Percentiles rank a stretch among this genome's conserved stretches.
phyloP scores from a whole-genome alignment of 2,888 invertebrate species.

The Gandaritis pyraliata region DNA sequence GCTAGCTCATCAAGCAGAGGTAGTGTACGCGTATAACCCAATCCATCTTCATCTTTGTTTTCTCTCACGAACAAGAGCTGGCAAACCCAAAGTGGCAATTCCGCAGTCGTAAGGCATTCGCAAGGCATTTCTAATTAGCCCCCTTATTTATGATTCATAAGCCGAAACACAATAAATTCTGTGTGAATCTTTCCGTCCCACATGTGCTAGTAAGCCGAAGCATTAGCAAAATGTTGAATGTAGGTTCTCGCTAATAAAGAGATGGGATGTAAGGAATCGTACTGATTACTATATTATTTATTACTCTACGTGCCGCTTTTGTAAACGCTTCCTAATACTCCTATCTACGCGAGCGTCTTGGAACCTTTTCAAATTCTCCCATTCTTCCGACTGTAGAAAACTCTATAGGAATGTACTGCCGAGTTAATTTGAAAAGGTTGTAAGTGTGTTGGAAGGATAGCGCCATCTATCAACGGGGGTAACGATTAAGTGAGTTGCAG shows the following conservation, averaged over 20 bases:
- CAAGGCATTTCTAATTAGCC: conserved; percentile 80
- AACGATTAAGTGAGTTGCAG: conserved; percentile 76
- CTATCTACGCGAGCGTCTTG: conserved; percentile 66
- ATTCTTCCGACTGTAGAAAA: conserved; percentile 9
- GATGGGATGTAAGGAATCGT: conserved; percentile 83
- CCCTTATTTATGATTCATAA: conserved; percentile 84
- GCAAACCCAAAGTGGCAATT: conserved; percentile 58
- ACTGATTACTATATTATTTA: conserved; percentile 84
- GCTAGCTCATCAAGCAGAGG: no score
- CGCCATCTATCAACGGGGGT: conserved; percentile 75
- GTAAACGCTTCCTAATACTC: conserved; percentile 83
- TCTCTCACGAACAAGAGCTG: not conserved
- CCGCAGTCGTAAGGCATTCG: conserved; percentile 57
- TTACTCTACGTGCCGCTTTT: conserved; percentile 82
- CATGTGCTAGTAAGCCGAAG: conserved; percentile 81
- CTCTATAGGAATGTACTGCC: conserved; percentile 10
- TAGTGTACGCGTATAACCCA: not conserved
- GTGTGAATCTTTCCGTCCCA: conserved; percentile 80
- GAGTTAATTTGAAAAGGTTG: conserved; percentile 60
- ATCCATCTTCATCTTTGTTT: not conserved
- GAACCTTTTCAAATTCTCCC: conserved; percentile 61
- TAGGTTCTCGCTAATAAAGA: conserved; percentile 82
- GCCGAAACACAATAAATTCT: conserved; percentile 83
- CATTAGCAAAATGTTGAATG: conserved; percentile 82
- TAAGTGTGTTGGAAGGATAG: conserved; percentile 52